Evolutionary conservation across 2,888 invertebrate species (phyloP), one percentile per base, ranked within the genome.

Genomic region (Melangyna quadrimaculata): DNA sequence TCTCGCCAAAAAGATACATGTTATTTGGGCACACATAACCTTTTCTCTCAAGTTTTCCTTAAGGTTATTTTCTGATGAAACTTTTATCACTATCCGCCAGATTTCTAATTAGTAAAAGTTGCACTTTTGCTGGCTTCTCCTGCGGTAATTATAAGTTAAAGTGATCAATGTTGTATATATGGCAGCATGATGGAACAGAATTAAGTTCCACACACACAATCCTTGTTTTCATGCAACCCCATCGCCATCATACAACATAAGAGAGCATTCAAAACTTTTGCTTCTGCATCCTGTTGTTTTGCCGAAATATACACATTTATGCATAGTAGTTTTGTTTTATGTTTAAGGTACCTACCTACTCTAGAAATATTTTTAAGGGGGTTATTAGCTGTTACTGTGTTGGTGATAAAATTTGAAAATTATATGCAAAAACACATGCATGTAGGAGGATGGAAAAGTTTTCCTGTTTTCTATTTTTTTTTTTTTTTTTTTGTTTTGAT

Each of bases 91-190:
- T 77, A 69, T 77, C 48, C 71, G 75, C 72, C 75, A 79, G 84
- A 80, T 80, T 86, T 80, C 84, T 73, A 86, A 86, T 86, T 86
- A 77, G 84, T 45, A 48, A 72, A 86, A 86, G 61, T 86, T 84
- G 70, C 74, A 74, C 61, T 61, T 43, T 65, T 65, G 74, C 71
- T 72, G 59, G 74, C 83, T 74, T 74, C 83, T 74, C 57, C 74
- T 78, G 83, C 57, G 78, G 78, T 83, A 79, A 71, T 83, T 84
- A 79, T 61, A 71, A 84, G 83, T 84, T 84, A 79, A 84, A 84
- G 78, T 79, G 78, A 84, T 79, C 83, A 71, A 59, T 59, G 59
- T 59, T 59, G 37, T 59, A 48, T 59, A 48, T 84, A 70, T 73
- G 67, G 59, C 40, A 72, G 48, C 79, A 79, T 71, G 79, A 59